Evolutionary conservation across 2,797 vertebrate genomes (phyloP), one percentile per base, ranked within the genome.

Genomic region (Mionectes olivaceus): DNA sequence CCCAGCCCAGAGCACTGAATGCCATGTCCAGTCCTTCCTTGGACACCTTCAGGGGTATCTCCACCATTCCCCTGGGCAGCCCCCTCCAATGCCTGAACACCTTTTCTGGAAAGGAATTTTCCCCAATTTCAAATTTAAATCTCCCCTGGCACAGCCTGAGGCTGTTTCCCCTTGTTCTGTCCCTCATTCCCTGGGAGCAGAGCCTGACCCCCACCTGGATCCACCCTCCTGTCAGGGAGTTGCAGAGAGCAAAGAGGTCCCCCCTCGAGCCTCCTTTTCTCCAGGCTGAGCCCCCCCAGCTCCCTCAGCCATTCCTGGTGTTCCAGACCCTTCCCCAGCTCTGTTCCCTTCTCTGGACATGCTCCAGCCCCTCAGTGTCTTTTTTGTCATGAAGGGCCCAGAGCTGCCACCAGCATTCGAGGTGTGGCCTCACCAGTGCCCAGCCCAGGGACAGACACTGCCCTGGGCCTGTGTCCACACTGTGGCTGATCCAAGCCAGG

Each of bases 311-410:
- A 0, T 19, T 50, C 27, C 19, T 37, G 67, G 6, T 8, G 19
- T 43, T 67, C 57, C 57, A 39, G 17, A 5, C 35, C 55, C 13
- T 35, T 11, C 37, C 67, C 79, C 53, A 57, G 52, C 61, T 6
- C 19, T 4, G 0, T 59, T 19, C 55, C 43, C 10, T 33, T 3
- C 43, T 32, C 24, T 21, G 30, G 24, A 8, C 59, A 3, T 0
- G 0, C 13, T 57, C 35, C 60, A 57, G 52, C 39, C 37, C 22
- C 46, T 50, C 44, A 1, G 10, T 11, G 11, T 44, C 28, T 19
- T 14, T 11, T 11, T 37, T 37, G 4, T 3, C 27, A 7, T 4
- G 28, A 47, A 19, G 30, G 41, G 15, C 41, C 30, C 41, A n/a
- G 41, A n/a, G 14, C 10, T 24, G 11, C 14, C 30, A 32, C 10